Evolutionary conservation across 2,797 vertebrate genomes (phyloP).

Genomic region (Parauchenoglanis ngamensis): DNA sequence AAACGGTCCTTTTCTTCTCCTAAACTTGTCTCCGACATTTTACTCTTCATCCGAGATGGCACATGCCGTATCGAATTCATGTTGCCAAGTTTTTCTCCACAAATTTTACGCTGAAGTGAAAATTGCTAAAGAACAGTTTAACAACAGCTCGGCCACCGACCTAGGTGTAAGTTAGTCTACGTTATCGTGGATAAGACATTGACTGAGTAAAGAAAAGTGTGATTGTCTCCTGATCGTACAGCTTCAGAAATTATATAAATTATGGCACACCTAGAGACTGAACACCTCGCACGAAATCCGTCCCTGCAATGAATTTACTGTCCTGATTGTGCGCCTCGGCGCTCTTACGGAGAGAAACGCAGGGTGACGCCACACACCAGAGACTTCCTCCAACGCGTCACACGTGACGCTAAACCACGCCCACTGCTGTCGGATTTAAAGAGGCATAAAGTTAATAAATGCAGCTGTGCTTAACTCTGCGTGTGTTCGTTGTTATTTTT

Average conservation of each 20-base stretch:
- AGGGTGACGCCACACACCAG: not conserved
- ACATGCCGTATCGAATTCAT: slow-evolving; percentile 89
- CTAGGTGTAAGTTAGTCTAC: no score
- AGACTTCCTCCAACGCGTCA: not conserved
- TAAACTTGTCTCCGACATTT: slow-evolving; percentile 81
- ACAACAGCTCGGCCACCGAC: not conserved
- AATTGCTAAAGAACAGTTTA: not conserved
- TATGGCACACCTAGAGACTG: slow-evolving; percentile 33
- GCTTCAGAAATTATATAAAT: slow-evolving; percentile 44
- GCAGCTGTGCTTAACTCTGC: not conserved
- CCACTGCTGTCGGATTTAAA: not conserved
- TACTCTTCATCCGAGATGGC: slow-evolving; percentile 84
- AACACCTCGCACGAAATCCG: slow-evolving; percentile 2
- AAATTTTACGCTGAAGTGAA: not conserved
- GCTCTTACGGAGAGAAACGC: not conserved
- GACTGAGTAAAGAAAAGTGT: not conserved
- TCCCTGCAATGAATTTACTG: slow-evolving; percentile 60
- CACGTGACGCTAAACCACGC: not conserved
- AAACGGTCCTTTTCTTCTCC: slow-evolving; percentile 93
- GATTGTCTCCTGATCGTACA: not conserved
- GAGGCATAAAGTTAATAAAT: no score
- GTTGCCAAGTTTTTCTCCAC: not conserved
- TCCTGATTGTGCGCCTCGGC: slow-evolving; percentile 42
- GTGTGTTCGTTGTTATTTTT: not conserved
- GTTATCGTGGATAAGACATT: not conserved